Evolutionary conservation across 2,797 vertebrate genomes (phyloP), one percentile per base, ranked within the genome.

Genomic region (Pseudochromis fuscus): DNA sequence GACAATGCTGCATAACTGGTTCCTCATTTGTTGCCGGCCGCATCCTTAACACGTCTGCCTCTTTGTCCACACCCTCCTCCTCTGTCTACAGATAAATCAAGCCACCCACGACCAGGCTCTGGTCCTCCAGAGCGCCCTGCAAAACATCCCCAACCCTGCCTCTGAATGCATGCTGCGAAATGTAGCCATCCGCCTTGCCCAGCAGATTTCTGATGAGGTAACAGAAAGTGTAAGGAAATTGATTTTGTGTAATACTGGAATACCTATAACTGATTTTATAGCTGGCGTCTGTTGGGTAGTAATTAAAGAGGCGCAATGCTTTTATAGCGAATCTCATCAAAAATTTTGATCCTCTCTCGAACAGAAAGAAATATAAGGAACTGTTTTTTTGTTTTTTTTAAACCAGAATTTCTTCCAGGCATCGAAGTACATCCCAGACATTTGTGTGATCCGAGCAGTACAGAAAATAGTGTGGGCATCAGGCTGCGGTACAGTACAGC

Each of bases 401-500:
- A 62, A 70, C 49, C 82, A 95, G 94, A 89, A 92, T 82, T 94
- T 94, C 88, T 96, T 96, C 75, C 93, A 99, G 95, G 97, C 97
- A 72, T 99, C 97, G 27, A 98, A 98, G 88, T 99, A 97, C 72
- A 98, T 99, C 95, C 98, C 98, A 88, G 98, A 99, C 89, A 98
- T 99, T 77, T 98, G 97, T 91, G 98, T 99, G 85, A 99, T 99
- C 87, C 94, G 96, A 88, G 98, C 97, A 44, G 95, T 99, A 64
- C 98, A 99, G 86, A 99, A 99, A 94, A 98, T 99, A 48, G 96
- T 98, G 71, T 99, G 98, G 98, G 96, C 98, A 4, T 99, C 98
- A 55, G 98, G 98, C 78, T 99, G 98, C 85, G 98, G 98, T 38
- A 96, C 96, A 46, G 96, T 99, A 76, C 97, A 99, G 80, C 94